Conservation (phyloP, 2,113 vertebrate species). For the Ameiurus melas region DNA sequence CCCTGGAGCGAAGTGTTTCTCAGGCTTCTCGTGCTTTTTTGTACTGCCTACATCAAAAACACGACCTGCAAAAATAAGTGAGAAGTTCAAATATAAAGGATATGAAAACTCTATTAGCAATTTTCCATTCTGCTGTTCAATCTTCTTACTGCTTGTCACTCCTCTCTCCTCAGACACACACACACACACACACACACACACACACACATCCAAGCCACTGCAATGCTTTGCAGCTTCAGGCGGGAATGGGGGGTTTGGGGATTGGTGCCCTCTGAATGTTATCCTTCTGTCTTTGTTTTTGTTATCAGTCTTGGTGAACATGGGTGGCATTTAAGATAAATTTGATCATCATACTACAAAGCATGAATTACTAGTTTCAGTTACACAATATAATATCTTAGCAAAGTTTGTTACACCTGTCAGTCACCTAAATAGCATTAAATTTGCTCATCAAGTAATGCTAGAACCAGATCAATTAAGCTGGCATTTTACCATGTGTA, state of each 20-base stretch:
- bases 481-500: background rate
- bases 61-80: constrained; percentile 66
- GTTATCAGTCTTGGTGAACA: background rate
- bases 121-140: constrained; percentile 35
- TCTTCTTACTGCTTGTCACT: constrained; percentile 56
- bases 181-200: constrained; percentile 56
- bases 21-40: constrained; percentile 33
- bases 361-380: background rate
- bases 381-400: background rate
- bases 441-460: background rate
- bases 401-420: background rate
- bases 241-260: constrained; percentile 7
- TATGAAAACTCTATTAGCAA: constrained; percentile 28
- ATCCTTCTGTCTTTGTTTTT: constrained; percentile 21
- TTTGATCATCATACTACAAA: background rate
- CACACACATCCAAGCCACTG: constrained; percentile 62
- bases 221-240: constrained; percentile 63
- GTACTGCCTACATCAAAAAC: constrained; percentile 71
- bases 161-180: constrained; percentile 55
- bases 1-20: constrained; percentile 3
- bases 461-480: background rate
- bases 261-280: background rate
- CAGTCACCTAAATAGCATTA: background rate
- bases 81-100: constrained; percentile 5
- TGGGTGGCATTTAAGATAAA: background rate